phyloP scores from a whole-genome alignment of 2,113 vertebrate species.

The Pionites leucogaster region DNA sequence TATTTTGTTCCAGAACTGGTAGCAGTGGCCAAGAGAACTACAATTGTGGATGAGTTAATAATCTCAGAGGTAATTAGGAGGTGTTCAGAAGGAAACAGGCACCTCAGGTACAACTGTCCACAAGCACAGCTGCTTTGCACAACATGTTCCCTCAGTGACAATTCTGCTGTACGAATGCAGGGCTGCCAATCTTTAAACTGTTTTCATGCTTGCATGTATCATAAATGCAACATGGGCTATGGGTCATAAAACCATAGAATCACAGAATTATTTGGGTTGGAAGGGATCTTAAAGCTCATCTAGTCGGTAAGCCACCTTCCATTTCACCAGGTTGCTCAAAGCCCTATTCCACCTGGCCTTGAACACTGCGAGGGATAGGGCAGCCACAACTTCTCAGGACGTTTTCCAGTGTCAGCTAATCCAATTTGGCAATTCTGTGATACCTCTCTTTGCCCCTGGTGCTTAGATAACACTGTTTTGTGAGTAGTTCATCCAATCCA shows the following conservation, averaged over 20 bases:
- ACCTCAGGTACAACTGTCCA: not conserved
- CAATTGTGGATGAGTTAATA: not conserved
- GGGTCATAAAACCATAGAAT: not conserved
- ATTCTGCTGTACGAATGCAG: not conserved
- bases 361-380: not conserved
- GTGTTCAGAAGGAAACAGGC: not conserved
- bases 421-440: not conserved
- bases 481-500: not conserved
- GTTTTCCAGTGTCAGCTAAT: not conserved
- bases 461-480: not conserved
- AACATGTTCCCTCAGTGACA: not conserved
- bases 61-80: not conserved
- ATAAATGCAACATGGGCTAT: fast-evolving
- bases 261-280: not conserved
- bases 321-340: not conserved
- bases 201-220: not conserved
- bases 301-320: not conserved
- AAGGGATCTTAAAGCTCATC: not conserved
- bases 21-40: not conserved
- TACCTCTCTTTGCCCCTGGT: not conserved
- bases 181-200: not conserved
- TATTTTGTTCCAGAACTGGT: not conserved
- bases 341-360: not conserved
- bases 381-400: not conserved
- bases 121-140: not conserved